Conservation (phyloP, 2,888 invertebrate genomes). For the Ophioninae sp. region DNA sequence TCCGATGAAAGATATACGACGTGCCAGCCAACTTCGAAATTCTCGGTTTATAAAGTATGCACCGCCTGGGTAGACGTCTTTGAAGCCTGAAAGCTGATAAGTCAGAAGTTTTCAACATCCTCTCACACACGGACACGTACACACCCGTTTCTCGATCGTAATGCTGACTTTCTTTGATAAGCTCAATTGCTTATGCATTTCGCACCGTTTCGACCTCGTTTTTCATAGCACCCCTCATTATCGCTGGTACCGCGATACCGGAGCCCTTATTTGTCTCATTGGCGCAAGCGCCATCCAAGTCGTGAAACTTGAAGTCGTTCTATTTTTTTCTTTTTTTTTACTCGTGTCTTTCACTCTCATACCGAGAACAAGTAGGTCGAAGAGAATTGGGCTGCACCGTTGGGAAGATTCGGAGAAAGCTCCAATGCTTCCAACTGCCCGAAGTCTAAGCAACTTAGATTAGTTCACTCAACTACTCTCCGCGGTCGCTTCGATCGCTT, state of each 20-base stretch:
- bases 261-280: background rate
- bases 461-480: slow-evolving; percentile 78
- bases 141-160: background rate
- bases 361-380: background rate
- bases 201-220: background rate
- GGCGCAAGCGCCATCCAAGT: background rate
- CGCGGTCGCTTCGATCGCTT: slow-evolving; percentile 1
- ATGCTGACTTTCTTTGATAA: background rate
- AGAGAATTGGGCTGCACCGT: background rate
- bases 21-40: background rate
- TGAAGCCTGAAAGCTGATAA: background rate
- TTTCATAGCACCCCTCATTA: background rate
- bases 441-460: slow-evolving; percentile 76
- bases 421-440: background rate
- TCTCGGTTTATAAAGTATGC: background rate
- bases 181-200: background rate
- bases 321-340: background rate
- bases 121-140: background rate
- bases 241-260: background rate
- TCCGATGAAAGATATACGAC: background rate
- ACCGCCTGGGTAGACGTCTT: background rate
- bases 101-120: background rate
- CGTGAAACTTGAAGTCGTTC: background rate
- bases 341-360: background rate
- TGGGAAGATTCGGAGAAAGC: background rate